Conservation (phyloP, 2,888 invertebrate species). For the Drosophila mercatorum region DNA sequence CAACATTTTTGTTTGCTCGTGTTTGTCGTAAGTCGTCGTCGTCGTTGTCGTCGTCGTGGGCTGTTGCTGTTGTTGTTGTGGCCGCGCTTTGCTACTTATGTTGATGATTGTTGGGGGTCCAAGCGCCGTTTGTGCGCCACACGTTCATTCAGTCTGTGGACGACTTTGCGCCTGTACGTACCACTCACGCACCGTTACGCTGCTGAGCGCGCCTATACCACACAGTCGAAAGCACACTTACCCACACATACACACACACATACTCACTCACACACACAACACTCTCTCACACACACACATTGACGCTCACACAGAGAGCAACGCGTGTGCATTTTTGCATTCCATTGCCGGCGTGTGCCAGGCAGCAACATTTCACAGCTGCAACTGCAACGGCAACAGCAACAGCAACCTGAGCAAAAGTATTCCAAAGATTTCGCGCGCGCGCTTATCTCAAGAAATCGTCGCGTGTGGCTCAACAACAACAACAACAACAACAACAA, state of each 20-base stretch:
- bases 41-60: conserved; percentile 50
- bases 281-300: conserved; percentile 15
- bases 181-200: conserved; percentile 73
- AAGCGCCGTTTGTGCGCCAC: conserved; percentile 80
- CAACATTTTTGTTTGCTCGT: conserved; percentile 72
- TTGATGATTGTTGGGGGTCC: conserved; percentile 80
- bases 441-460: conserved; percentile 54
- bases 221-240: conserved; percentile 9
- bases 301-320: conserved; percentile 19
- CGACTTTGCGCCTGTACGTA: conserved; percentile 83
- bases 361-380: conserved; percentile 62
- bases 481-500: conserved; percentile 16
- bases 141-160: conserved; percentile 83
- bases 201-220: conserved; percentile 49
- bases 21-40: conserved; percentile 73
- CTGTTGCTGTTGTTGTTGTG: conserved; percentile 51
- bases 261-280: conserved; percentile 18
- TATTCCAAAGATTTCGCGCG: conserved; percentile 56
- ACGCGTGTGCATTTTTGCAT: conserved; percentile 64
- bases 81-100: conserved; percentile 69
- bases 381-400: conserved; percentile 49
- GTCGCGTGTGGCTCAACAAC: conserved; percentile 57
- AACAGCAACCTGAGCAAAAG: conserved; percentile 45
- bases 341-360: conserved; percentile 74
- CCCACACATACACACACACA: conserved; percentile 29